Conservation (phyloP, 2,888 invertebrate species). For the Adela reaumurella region DNA sequence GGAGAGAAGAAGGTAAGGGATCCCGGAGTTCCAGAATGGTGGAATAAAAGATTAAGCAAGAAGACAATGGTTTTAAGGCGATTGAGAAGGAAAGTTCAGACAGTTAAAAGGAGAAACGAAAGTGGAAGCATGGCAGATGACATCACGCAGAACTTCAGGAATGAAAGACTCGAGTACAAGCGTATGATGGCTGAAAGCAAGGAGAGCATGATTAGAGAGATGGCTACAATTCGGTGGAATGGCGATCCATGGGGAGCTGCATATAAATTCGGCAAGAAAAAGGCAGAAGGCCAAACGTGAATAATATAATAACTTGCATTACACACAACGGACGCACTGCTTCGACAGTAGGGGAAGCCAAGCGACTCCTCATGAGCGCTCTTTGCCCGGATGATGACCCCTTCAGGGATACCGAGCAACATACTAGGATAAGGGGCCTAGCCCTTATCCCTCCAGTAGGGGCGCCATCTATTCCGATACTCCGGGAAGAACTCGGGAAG, state of each 20-base stretch:
- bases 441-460: background rate
- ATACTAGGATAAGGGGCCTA: background rate
- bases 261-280: background rate
- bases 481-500: background rate
- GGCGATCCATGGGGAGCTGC: constrained; percentile 3
- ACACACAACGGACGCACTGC: background rate
- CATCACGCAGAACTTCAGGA: too few species aligned
- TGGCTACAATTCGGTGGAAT: background rate
- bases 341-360: background rate
- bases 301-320: background rate
- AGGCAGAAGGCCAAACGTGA: background rate
- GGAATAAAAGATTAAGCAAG: background rate
- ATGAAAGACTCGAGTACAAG: too few species aligned
- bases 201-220: too few species aligned
- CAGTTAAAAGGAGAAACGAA: background rate
- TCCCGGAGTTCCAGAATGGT: background rate
- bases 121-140: too few species aligned
- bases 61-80: background rate
- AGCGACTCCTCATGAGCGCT: background rate
- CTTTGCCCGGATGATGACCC: constrained; percentile 4
- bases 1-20: background rate
- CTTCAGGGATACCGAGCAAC: background rate
- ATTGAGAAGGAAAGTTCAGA: background rate
- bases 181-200: too few species aligned
- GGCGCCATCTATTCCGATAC: background rate